A percentile compares a stretch with the other conserved stretches of the same genome.
These are phyloP conservation scores for Champsocephalus gunnari DNA, from an alignment of 2,797 vertebrate genomes.

Conservation along the genomic window DNA sequence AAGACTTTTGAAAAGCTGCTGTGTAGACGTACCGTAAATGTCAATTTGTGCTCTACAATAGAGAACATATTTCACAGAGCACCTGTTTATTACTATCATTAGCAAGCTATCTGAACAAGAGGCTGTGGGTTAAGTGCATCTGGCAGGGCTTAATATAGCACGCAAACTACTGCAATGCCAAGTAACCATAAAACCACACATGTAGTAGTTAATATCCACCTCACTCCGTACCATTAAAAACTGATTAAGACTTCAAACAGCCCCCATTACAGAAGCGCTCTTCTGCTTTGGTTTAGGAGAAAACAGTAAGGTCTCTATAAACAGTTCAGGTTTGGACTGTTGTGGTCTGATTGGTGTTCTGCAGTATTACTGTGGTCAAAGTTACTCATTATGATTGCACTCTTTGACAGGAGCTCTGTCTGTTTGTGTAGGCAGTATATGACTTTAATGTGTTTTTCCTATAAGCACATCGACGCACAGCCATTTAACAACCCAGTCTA, in stretches of 20 bases:
- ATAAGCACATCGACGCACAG: slow-evolving; percentile 16
- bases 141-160: slow-evolving; percentile 76
- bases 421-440: slow-evolving; percentile 37
- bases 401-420: slow-evolving; percentile 32
- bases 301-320: slow-evolving; percentile 74
- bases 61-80: slow-evolving; percentile 53
- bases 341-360: slow-evolving; percentile 67
- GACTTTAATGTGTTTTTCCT: slow-evolving; percentile 52
- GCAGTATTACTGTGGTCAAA: slow-evolving; percentile 69
- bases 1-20: no score
- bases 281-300: slow-evolving; percentile 69
- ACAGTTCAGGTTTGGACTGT: slow-evolving; percentile 67
- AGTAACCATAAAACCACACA: slow-evolving; percentile 82
- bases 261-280: slow-evolving; percentile 68
- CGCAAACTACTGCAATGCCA: slow-evolving; percentile 74
- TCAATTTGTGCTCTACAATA: slow-evolving; percentile 40
- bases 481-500: slow-evolving; percentile 35
- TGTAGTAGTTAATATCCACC: slow-evolving; percentile 78
- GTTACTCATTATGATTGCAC: slow-evolving; percentile 53
- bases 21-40: neutral
- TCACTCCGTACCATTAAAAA: slow-evolving; percentile 75
- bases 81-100: slow-evolving; percentile 80
- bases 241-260: slow-evolving; percentile 82
- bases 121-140: slow-evolving; percentile 63
- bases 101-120: slow-evolving; percentile 66